A percentile compares a stretch with the other conserved stretches of the same genome.
Evolutionary conservation across 1,140 invertebrate species (phyloP).

Genomic region (Macrosteles quadrilineatus): DNA sequence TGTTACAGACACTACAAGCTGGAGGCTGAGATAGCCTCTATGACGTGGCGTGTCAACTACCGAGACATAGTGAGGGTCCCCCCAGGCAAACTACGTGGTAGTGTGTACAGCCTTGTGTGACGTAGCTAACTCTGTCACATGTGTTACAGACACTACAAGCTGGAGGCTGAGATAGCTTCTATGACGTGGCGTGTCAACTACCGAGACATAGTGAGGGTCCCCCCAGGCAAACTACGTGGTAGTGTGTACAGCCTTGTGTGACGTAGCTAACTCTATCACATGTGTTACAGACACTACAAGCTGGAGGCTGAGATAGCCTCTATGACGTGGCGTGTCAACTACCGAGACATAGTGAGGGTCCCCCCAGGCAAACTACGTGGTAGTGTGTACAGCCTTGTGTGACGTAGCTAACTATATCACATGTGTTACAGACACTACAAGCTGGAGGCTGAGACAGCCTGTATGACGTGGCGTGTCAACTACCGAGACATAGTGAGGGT

Average conservation of each 20-base stretch:
- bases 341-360: constrained; percentile 71
- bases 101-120: constrained; percentile 62
- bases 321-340: constrained; percentile 92
- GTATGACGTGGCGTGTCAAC: constrained; percentile 93
- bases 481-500: constrained; percentile 70
- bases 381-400: constrained; percentile 62
- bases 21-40: constrained; percentile 91
- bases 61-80: constrained; percentile 67
- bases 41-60: constrained; percentile 92
- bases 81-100: constrained; percentile 57
- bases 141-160: constrained; percentile 79
- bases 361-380: constrained; percentile 56
- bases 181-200: constrained; percentile 94
- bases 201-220: constrained; percentile 65
- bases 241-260: constrained; percentile 62
- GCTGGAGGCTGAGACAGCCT: constrained; percentile 88
- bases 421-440: constrained; percentile 82
- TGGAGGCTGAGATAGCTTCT: constrained; percentile 90
- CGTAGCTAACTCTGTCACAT: no score
- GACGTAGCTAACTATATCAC: no score
- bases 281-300: constrained; percentile 77
- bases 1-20: constrained; percentile 82
- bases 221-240: constrained; percentile 55
- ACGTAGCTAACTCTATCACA: no score
- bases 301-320: constrained; percentile 91